Evolutionary conservation across 1,140 invertebrate genomes (phyloP).

Genomic region (Cydia fagiglandana): DNA sequence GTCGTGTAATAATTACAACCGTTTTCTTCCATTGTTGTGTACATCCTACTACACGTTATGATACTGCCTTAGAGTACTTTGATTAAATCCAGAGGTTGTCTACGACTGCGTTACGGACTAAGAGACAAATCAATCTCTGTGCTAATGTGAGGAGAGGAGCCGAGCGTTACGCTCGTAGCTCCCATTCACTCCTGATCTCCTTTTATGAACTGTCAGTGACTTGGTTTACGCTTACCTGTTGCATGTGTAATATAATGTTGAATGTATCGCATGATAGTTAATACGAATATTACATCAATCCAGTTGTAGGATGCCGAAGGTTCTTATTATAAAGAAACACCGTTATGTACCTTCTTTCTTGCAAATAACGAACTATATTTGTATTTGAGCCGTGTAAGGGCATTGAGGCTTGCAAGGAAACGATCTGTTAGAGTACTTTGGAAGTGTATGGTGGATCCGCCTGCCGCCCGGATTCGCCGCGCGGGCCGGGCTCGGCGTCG

Average conservation of each 20-base stretch:
- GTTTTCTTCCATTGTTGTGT: constrained; percentile 23
- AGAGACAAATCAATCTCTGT: constrained; percentile 1
- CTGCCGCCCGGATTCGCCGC: constrained; percentile 38
- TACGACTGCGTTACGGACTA: constrained; percentile 11
- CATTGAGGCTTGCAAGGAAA: constrained; percentile 32
- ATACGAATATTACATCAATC: constrained; percentile 15
- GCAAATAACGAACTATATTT: constrained; percentile 14
- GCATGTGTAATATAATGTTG: constrained; percentile 19
- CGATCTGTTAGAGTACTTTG: constrained; percentile 30
- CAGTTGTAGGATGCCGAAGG: constrained; percentile 25
- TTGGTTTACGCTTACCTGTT: constrained; percentile 23
- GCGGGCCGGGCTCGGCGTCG: constrained; percentile 44
- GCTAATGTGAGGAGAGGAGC: neutral
- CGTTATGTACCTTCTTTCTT: constrained; percentile 26
- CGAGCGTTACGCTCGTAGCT: neutral
- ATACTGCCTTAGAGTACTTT: constrained; percentile 27
- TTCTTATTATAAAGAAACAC: constrained; percentile 19
- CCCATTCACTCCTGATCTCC: constrained; percentile 22
- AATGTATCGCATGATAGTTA: constrained; percentile 30
- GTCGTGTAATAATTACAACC: constrained; percentile 3
- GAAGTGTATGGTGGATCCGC: constrained; percentile 24
- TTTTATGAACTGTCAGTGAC: constrained; percentile 21
- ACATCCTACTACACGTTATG: constrained; percentile 1
- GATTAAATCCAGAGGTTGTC: constrained; percentile 18
- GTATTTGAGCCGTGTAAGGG: constrained; percentile 30